Base-by-base conservation (phyloP, 2,888 invertebrate genomes). In the Dromius quadrimaculatus region DNA sequence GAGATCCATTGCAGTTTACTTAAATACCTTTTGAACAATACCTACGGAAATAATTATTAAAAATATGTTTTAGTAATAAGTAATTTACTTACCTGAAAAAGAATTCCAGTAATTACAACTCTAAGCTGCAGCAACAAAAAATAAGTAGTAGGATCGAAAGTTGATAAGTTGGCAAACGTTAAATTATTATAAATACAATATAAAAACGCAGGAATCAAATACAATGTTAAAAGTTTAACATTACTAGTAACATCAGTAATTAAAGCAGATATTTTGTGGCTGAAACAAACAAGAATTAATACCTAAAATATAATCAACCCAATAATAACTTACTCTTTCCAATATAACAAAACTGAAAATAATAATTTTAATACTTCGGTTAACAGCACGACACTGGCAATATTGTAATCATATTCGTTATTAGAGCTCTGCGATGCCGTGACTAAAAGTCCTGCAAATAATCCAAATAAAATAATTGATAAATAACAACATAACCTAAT, bases 151-250 rank as follows among this genome's bases (percentile, higher is more conserved):
- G 97, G 97, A 81, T 97, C 97, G 83, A 95, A 97, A 64, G 89
- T 89, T 8, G 94, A 91, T 76, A 97, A 85, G 84, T 97, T 97
- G 62, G 93, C 85, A 83, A 96, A 97, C 23, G 95, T 90, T 77
- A 98, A 86, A 84, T 97, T 97, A 81, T 98, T 97, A 85, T 97
- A 97, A 62, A 97, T 85, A 78, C 96, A 97, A 81, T 98, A 98
- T 64, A 97, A 83, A 77, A 93, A 87, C 0, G 97, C 92, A 41
- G 97, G 97, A 73, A 97, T 89, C 83, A 96, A 92, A 80, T 98
- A 97, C 45, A 94, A 80, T 66, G 90, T 80, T 75, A 95, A 82
- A 47, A 95, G 87, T 78, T 87, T 86, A 74, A 85, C 86, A 78
- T 91, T 87, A 75, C 86, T 84, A 6, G 81, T 73, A 34, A 90